These are phyloP conservation scores for Ellobium chinense DNA, from an alignment of 2,888 invertebrate genomes.

Conservation along the genomic window DNA sequence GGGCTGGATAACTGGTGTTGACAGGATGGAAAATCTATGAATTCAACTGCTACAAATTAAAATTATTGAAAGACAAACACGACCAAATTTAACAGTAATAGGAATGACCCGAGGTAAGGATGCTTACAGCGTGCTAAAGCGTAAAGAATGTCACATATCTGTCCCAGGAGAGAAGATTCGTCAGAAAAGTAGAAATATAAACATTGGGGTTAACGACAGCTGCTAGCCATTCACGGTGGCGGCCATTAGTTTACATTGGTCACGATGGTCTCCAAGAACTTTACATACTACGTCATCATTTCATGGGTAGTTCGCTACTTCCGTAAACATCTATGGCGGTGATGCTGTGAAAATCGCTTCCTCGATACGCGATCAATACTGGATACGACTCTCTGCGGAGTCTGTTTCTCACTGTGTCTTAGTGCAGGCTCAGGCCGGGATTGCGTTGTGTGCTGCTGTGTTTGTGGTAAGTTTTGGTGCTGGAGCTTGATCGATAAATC, in stretches of 20 bases:
- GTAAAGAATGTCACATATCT: too few relatives aligned
- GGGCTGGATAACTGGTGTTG: too few relatives aligned
- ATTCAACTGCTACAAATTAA: too few relatives aligned
- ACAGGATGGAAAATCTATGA: too few relatives aligned
- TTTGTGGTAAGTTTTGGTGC: conserved; percentile 43
- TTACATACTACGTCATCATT: conserved; percentile 39
- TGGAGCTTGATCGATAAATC: conserved; percentile 37
- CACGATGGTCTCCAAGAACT: conserved; percentile 43
- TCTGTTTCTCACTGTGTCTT: conserved; percentile 32
- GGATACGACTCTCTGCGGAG: conserved; percentile 36
- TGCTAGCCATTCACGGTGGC: neutral
- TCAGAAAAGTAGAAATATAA: too few relatives aligned
- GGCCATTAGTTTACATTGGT: conserved; percentile 53
- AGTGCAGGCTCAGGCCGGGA: conserved; percentile 28
- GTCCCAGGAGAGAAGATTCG: too few relatives aligned
- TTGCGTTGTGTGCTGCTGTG: conserved; percentile 38
- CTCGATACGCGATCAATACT: conserved; percentile 54
- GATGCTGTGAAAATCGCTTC: conserved; percentile 33
- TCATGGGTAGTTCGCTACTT: conserved; percentile 59
- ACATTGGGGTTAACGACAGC: too few relatives aligned
- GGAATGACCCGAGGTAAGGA: too few relatives aligned
- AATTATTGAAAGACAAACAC: too few relatives aligned
- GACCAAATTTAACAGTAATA: too few relatives aligned
- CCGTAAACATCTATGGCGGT: conserved; percentile 68
- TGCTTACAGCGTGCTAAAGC: too few relatives aligned